phyloP scores from a whole-genome alignment of 2,113 vertebrate genomes.

The Psammodynastes pulverulentus region DNA sequence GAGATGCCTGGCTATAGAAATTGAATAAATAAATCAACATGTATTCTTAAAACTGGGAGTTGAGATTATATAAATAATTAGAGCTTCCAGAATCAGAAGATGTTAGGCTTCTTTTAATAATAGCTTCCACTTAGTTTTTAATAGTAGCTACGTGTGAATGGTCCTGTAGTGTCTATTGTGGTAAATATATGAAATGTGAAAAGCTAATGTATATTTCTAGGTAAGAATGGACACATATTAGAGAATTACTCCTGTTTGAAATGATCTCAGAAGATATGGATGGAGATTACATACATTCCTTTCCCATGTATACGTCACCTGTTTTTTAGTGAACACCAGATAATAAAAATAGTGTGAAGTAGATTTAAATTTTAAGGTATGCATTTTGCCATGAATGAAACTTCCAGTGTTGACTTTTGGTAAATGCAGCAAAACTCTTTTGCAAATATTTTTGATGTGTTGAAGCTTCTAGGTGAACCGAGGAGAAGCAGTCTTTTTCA shows the following conservation, averaged over 20 bases:
- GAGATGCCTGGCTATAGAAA: no score
- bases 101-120: background rate
- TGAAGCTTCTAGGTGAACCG: background rate
- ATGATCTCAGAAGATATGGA: background rate
- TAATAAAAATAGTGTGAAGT: background rate
- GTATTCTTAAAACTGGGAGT: constrained; percentile 2
- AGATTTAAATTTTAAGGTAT: background rate
- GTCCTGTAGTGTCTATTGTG: background rate
- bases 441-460: background rate
- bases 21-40: background rate
- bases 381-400: background rate
- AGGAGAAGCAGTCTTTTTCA: background rate
- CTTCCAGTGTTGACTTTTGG: background rate
- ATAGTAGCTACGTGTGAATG: background rate
- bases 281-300: no score
- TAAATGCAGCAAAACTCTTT: background rate
- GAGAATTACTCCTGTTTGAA: background rate
- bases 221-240: background rate
- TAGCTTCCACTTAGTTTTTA: background rate
- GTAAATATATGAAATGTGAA: background rate
- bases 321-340: background rate
- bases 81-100: background rate
- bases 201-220: background rate
- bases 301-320: background rate
- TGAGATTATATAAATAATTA: background rate